Evolutionary conservation across 2,113 vertebrate species (phyloP).

Genomic region (Rhea pennata): DNA sequence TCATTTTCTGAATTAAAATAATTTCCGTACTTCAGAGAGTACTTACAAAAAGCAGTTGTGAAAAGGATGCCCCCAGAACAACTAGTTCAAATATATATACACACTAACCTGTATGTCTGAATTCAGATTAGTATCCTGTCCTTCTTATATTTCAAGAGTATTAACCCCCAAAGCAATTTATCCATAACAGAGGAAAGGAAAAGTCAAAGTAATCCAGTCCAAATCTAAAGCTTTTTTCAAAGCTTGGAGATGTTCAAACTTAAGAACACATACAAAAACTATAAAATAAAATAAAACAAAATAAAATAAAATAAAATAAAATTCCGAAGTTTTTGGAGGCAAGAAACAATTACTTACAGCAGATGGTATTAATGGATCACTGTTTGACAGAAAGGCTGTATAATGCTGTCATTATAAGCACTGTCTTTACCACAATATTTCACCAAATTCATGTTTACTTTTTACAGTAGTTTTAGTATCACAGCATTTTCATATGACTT

Average conservation of each 20-base stretch:
- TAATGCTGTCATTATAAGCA: rapidly evolving
- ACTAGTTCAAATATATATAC: background rate
- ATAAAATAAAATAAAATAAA: background rate
- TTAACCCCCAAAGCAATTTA: background rate
- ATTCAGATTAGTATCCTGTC: background rate
- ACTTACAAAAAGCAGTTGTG: slow-evolving; percentile 38
- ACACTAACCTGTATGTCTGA: background rate
- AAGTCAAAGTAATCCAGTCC: background rate
- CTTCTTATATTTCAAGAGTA: background rate
- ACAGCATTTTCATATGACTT: background rate
- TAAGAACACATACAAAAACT: background rate
- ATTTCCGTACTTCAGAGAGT: background rate
- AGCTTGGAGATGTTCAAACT: background rate
- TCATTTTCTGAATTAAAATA: background rate
- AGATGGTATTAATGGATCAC: background rate
- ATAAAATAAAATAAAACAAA: background rate
- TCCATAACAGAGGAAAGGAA: background rate
- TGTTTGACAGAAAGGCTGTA: background rate
- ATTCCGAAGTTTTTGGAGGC: background rate
- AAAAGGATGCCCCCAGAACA: slow-evolving; percentile 11
- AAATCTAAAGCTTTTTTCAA: background rate
- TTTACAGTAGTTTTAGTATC: background rate
- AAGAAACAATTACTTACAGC: background rate
- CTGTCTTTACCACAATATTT: rapidly evolving
- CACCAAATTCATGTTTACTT: background rate